A percentile compares a stretch with the other conserved stretches of the same genome.
These are phyloP conservation scores for Scolopax mira DNA, from an alignment of 2,113 vertebrate species.

Conservation along the genomic window DNA sequence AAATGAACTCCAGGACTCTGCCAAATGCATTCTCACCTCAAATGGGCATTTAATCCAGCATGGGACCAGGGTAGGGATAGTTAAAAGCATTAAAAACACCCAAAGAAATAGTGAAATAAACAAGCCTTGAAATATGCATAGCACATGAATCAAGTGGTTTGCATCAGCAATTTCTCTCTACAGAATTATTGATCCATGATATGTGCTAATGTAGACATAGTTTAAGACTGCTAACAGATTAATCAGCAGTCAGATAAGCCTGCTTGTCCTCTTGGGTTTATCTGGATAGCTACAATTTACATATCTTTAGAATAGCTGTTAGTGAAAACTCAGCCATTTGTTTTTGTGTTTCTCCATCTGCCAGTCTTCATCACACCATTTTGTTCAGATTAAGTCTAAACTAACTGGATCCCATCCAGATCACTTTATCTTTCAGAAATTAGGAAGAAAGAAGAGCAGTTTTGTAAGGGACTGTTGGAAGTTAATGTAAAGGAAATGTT, in stretches of 20 bases:
- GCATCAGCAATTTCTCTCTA: neutral
- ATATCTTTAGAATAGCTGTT: neutral
- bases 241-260: neutral
- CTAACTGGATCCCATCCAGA: neutral
- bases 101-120: neutral
- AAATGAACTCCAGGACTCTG: neutral
- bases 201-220: neutral
- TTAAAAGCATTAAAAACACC: neutral
- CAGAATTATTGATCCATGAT: neutral
- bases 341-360: neutral
- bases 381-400: neutral
- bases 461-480: neutral
- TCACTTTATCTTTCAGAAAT: neutral
- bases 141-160: neutral
- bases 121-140: neutral
- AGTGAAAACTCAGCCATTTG: neutral
- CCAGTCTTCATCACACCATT: neutral
- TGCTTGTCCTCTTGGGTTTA: neutral
- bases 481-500: neutral
- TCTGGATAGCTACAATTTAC: neutral
- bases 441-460: neutral
- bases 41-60: neutral
- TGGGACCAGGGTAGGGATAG: neutral
- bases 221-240: neutral
- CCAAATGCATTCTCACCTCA: neutral